These are phyloP conservation scores for Phataginus tricuspis DNA, from an alignment of 2,797 vertebrate genomes.

Conservation along the genomic window DNA sequence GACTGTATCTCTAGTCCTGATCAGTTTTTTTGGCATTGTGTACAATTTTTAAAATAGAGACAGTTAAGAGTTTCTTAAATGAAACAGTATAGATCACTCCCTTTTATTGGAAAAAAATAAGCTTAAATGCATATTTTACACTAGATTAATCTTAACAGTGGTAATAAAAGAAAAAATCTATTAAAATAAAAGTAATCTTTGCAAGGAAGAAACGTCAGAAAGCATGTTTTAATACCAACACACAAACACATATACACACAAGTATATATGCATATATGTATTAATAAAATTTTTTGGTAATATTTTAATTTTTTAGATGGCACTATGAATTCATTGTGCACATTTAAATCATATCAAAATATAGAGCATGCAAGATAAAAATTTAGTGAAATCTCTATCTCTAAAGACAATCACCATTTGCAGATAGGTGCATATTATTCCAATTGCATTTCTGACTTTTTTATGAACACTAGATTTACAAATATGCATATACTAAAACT, in stretches of 20 bases:
- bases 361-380: not conserved
- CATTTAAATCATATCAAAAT: constrained; percentile 6
- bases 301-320: not conserved
- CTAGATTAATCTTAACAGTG: not conserved
- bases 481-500: constrained; percentile 9
- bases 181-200: constrained; percentile 22
- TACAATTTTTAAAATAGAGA: not conserved
- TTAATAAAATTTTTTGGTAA: not conserved
- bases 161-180: not conserved
- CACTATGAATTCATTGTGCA: not conserved
- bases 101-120: not conserved
- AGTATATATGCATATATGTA: not conserved
- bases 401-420: not conserved
- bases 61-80: not conserved
- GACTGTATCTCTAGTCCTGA: not conserved
- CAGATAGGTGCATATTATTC: not conserved
- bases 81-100: not conserved
- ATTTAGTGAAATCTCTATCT: not conserved
- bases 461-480: not conserved
- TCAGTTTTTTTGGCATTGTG: not conserved
- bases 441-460: not conserved
- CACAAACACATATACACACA: not conserved
- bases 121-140: not conserved
- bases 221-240: not conserved
- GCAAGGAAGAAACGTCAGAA: not conserved